Conservation (phyloP, 1,140 invertebrate genomes). For the Panagrolaimus sp. region DNA sequence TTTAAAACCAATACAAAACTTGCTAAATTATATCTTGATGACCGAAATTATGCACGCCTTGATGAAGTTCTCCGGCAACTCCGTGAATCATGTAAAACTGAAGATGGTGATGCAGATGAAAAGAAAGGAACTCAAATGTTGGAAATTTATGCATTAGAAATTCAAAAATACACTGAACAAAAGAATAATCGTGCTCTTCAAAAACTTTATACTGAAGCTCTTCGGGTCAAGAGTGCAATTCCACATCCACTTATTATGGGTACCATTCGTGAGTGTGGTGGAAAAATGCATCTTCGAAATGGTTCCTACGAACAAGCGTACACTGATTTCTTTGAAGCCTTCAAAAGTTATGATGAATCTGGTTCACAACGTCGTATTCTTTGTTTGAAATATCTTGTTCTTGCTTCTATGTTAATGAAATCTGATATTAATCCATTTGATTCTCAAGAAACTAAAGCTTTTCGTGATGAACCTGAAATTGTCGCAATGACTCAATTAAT, state of each 20-base stretch:
- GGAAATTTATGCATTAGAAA: constrained; percentile 98
- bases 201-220: constrained; percentile 88
- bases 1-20: constrained; percentile 99
- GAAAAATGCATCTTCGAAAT: constrained; percentile 98
- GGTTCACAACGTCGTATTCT: constrained; percentile 93
- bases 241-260: constrained; percentile 99
- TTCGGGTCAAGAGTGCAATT: constrained; percentile 87
- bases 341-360: constrained; percentile 99
- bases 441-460: constrained; percentile 98
- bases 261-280: constrained; percentile 97
- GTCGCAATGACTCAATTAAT: constrained; percentile 98
- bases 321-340: constrained; percentile 98
- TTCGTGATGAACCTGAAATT: constrained; percentile 98
- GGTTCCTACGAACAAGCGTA: constrained; percentile 97
- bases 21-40: constrained; percentile 94
- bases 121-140: constrained; percentile 90
- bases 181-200: constrained; percentile 99
- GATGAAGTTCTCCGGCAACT: constrained; percentile 94
- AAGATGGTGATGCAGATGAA: constrained; percentile 97
- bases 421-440: constrained; percentile 99
- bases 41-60: constrained; percentile 86
- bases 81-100: constrained; percentile 91
- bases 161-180: constrained; percentile 99
- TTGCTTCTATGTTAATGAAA: constrained; percentile 86
- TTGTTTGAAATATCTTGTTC: constrained; percentile 93